A percentile compares a stretch with the other conserved stretches of the same genome.
These are phyloP conservation scores for Encarsia formosa DNA, from an alignment of 2,888 invertebrate species.

Conservation along the genomic window DNA sequence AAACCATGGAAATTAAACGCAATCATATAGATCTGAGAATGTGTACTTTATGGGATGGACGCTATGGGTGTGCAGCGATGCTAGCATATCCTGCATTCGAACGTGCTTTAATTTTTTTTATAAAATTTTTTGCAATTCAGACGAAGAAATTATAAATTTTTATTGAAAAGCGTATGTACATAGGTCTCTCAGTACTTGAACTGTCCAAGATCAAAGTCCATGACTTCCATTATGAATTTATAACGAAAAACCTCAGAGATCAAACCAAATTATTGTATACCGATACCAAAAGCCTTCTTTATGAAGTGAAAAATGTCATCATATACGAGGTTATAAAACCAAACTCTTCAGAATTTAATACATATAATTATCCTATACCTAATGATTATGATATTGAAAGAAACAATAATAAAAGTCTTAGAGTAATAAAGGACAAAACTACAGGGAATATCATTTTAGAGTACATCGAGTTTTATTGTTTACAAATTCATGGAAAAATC, in stretches of 20 bases:
- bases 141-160: background rate
- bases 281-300: background rate
- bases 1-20: background rate
- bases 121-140: background rate
- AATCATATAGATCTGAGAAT: background rate
- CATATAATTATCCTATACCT: background rate
- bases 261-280: background rate
- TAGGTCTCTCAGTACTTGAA: background rate
- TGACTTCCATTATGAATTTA: background rate
- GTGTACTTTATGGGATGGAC: background rate
- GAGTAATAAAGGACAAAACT: background rate
- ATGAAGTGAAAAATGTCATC: background rate
- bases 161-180: background rate
- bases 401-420: background rate
- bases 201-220: background rate
- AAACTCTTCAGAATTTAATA: background rate
- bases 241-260: background rate
- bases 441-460: background rate
- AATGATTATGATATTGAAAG: background rate
- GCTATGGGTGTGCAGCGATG: background rate
- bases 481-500: too few relatives aligned
- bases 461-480: too few relatives aligned
- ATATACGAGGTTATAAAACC: background rate
- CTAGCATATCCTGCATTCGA: background rate
- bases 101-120: background rate